Conservation (phyloP, 2,888 invertebrate genomes). For the Pristionchus entomophagus region DNA sequence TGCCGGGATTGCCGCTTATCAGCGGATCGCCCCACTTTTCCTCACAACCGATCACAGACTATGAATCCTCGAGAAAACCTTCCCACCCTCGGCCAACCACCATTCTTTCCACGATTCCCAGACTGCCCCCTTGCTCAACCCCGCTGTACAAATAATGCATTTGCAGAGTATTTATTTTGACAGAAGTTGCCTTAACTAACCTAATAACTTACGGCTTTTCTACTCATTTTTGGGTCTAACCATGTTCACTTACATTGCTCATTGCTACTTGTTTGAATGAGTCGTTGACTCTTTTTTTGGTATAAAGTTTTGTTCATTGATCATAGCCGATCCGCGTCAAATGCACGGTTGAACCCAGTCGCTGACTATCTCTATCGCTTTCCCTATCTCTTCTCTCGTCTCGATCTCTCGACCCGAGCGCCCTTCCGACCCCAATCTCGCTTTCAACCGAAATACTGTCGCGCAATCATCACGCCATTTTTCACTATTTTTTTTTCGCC, state of each 20-base stretch:
- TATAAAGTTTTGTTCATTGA: slow-evolving; percentile 19
- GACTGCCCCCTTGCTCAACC: neutral
- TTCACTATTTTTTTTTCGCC: neutral
- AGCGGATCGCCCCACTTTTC: slow-evolving; percentile 1
- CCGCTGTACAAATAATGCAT: slow-evolving; percentile 2
- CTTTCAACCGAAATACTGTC: slow-evolving; percentile 1
- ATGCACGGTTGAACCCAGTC: slow-evolving; percentile 31
- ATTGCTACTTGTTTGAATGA: neutral
- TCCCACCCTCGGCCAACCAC: neutral
- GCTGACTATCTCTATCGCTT: slow-evolving; percentile 8
- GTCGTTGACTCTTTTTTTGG: neutral
- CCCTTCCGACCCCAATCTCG: slow-evolving; percentile 3
- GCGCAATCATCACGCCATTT: neutral
- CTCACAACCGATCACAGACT: slow-evolving; percentile 18
- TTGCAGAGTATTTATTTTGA: neutral
- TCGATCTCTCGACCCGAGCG: neutral
- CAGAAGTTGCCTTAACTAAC: slow-evolving; percentile 32
- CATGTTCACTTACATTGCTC: slow-evolving; percentile 23
- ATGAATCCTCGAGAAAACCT: neutral
- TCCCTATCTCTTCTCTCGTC: slow-evolving; percentile 23
- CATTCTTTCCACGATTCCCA: neutral
- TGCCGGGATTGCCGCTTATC: slow-evolving; percentile 25
- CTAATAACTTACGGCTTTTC: neutral
- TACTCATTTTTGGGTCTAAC: slow-evolving; percentile 29
- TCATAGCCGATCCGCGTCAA: neutral